Evolutionary conservation across 2,888 invertebrate species (phyloP).

Genomic region (Ctenicera cuprea): DNA sequence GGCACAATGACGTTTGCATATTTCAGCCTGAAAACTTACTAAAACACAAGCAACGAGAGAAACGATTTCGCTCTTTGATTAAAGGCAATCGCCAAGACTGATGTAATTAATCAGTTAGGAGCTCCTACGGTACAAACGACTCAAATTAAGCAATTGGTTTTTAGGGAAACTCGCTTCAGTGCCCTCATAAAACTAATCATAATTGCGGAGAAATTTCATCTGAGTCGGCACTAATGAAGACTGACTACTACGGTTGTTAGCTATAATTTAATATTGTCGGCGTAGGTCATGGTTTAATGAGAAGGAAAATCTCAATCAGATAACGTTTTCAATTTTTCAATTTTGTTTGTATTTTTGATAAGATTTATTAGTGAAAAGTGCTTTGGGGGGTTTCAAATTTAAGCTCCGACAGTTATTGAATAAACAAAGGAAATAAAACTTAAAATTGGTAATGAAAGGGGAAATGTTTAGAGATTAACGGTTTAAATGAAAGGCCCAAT

Average conservation of each 20-base stretch:
- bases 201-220: slow-evolving; percentile 5
- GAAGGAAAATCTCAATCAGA: background rate
- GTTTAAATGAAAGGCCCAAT: no score
- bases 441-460: no score
- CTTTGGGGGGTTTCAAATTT: no score
- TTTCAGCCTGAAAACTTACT: no score
- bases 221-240: slow-evolving; percentile 5
- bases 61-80: background rate
- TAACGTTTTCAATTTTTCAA: background rate
- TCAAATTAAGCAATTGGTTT: slow-evolving; percentile 6
- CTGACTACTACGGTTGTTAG: slow-evolving; percentile 9
- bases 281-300: slow-evolving; percentile 22
- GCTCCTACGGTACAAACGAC: background rate
- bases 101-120: slow-evolving; percentile 4
- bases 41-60: no score
- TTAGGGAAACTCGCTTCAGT: background rate
- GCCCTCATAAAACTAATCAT: slow-evolving; percentile 9
- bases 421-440: no score
- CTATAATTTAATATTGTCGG: slow-evolving; percentile 11
- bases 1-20: no score
- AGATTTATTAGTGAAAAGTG: no score
- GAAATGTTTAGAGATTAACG: no score
- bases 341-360: background rate
- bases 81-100: background rate
- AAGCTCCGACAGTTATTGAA: no score